These are phyloP conservation scores for Lophura nycthemera DNA, from an alignment of 2,113 vertebrate species.

Conservation along the genomic window DNA sequence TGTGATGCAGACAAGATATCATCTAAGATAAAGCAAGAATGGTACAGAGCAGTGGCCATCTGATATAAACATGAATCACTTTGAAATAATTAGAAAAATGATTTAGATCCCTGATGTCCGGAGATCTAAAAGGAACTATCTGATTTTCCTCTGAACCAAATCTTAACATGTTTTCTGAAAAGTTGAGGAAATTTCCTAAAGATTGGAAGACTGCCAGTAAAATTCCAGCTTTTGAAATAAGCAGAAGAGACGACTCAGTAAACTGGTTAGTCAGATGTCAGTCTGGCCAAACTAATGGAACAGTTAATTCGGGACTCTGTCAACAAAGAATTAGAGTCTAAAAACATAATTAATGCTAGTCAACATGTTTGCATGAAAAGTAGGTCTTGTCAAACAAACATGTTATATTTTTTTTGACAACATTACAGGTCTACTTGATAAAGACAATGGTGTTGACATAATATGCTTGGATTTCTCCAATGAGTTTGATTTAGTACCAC, in stretches of 20 bases:
- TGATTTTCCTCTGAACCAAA: neutral
- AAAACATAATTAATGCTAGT: neutral
- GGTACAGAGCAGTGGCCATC: no score
- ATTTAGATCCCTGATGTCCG: neutral
- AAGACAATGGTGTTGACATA: neutral
- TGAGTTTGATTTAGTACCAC: neutral
- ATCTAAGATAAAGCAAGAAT: neutral
- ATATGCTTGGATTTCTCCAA: neutral
- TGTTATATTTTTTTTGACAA: neutral
- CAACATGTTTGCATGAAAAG: neutral
- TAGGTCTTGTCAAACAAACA: neutral
- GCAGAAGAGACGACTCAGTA: neutral
- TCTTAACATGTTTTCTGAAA: neutral
- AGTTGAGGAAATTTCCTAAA: neutral
- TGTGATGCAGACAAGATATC: neutral
- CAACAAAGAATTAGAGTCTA: slow-evolving; percentile 13
- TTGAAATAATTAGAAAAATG: neutral
- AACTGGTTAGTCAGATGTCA: neutral
- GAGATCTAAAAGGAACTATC: neutral
- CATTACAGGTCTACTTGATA: neutral
- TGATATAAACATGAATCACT: neutral
- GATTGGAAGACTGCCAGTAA: neutral
- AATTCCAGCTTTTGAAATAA: neutral
- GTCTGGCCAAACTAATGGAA: neutral
- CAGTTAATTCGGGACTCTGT: neutral